Base-by-base conservation (phyloP, 1,140 invertebrate genomes). In the Magallana angulata region DNA sequence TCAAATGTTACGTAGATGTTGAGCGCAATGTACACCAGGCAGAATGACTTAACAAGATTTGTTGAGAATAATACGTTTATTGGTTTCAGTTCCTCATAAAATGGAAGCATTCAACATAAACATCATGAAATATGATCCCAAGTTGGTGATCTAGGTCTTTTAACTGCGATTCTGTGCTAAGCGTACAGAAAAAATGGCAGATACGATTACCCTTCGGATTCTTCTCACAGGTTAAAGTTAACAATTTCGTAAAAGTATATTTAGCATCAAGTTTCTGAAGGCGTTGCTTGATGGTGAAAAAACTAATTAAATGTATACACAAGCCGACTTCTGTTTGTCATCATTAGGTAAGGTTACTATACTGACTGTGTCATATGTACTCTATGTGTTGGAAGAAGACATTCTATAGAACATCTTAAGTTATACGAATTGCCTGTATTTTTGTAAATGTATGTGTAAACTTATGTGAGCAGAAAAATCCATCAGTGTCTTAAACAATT, bases 311-410 rank as follows among this genome's bases (percentile, higher is more conserved):
- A 64, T 18, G 36, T 76, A 76, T 76, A 36, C 24, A 76, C 24
- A 76, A 76, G 68, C 18, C 68, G 68, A 76, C 68, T 76, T 76
- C 68, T 76, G 68, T 76, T 76, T 76, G 68, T 76, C 68, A 30
- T 76, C 68, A 36, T 12, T 7, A 24, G 68, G 68, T 76, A 18
- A 9, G 36, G 24, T 76, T 76, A 76, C 68, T 30, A 12, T 30
- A 12, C 68, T 12, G 68, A 12, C 24, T 36, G 30, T 24, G 68
- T 76, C 68, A 76, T 30, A 6, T 76, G 68, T 76, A 76, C 68
- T 76, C 30, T 76, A n/a, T 64, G 16, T 16, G 60, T 64, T 18
- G 36, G 36, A 48, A 48, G 36, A 48, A 48, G 36, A 48, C 36
- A 48, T 48, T 48, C 36, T 48, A 48, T 48, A 48, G 36, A 48